A percentile compares a stretch with the other conserved stretches of the same genome.
These are phyloP conservation scores for Apotomis betuletana DNA, from an alignment of 2,888 invertebrate species.

Conservation along the genomic window DNA sequence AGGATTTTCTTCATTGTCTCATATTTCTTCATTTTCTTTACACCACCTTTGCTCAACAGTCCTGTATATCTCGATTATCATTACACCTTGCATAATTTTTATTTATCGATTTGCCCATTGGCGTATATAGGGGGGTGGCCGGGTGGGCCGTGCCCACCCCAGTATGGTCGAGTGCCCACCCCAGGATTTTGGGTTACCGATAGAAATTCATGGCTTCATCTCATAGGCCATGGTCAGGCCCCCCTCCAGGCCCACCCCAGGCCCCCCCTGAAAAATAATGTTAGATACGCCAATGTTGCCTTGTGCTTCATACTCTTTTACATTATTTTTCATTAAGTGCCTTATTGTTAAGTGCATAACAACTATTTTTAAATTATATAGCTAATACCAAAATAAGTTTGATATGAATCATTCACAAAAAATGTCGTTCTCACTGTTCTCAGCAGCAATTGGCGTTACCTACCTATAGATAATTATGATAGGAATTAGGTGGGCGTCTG, in stretches of 20 bases:
- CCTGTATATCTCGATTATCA: slow-evolving; percentile 18
- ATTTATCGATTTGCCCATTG: slow-evolving; percentile 6
- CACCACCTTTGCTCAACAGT: slow-evolving; percentile 46
- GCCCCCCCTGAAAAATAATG: too few relatives aligned
- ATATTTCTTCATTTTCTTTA: slow-evolving; percentile 51
- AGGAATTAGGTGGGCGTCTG: slow-evolving; percentile 2
- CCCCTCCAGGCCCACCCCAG: too few relatives aligned
- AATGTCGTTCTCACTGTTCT: background rate
- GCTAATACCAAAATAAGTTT: background rate
- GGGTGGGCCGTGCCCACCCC: too few relatives aligned
- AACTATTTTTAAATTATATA: background rate
- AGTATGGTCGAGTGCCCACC: too few relatives aligned
- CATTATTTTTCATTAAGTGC: background rate
- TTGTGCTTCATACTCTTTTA: background rate
- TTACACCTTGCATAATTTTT: slow-evolving; percentile 24
- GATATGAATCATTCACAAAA: slow-evolving; percentile 9
- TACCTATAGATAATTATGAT: background rate
- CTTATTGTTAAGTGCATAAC: background rate
- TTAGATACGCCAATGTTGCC: too few relatives aligned
- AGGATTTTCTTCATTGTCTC: slow-evolving; percentile 50
- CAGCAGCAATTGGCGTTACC: background rate
- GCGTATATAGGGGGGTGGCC: too few relatives aligned
- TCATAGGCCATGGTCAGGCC: too few relatives aligned
- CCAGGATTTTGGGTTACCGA: too few relatives aligned
- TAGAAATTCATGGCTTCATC: too few relatives aligned